Evolutionary conservation across 2,113 vertebrate genomes (phyloP), one percentile per base, ranked within the genome.

Genomic region (Nanorana parkeri): DNA sequence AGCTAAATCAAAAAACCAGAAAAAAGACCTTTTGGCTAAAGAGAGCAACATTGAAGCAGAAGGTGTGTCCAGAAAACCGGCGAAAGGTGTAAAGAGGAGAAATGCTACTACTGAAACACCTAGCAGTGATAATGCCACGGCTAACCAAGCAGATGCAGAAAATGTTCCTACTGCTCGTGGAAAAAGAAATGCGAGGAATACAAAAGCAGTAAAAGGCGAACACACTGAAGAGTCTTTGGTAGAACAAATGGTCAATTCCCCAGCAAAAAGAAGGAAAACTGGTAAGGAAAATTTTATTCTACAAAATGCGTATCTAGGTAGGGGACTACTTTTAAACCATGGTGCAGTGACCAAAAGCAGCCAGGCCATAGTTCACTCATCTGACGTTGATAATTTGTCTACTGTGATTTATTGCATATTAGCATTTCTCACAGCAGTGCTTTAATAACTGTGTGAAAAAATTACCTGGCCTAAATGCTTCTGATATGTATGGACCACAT

Each of bases 241-340:
- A n/a, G 60, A 68, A 61, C 16, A 4, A 69, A 36, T 15, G 24
- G 72, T 66, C 41, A 81, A 78, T 6, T 83, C 73, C 0, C 26
- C 84, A 11, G 8, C 87, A 77, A 91, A 90, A 71, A 84, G 60
- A 1, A 0, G 74, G 0, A 89, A 83, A 82, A n/a, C 85, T 86
- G 89, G 89, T 92, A 85, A 88, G 84, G 11, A 54, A n/a, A 10
- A 4, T 6, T 5, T 10, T 1, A 1, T 47, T 47, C 10, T 47
- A 47, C 10, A 47, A 47, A 13, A 15, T 3, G 3, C 13, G 8
- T 47, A 1, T 47, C 1, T 47, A 47, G 41, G 41, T 8, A 2
- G 13, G 41, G 41, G 41, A 10, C 41, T 15, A 47, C 5, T 47
- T 47, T 15, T 47, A 47, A 47, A 47, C 2, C 41, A 13, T 47